phyloP scores from a whole-genome alignment of 1,140 invertebrate species.

The Brachionus angularis region DNA sequence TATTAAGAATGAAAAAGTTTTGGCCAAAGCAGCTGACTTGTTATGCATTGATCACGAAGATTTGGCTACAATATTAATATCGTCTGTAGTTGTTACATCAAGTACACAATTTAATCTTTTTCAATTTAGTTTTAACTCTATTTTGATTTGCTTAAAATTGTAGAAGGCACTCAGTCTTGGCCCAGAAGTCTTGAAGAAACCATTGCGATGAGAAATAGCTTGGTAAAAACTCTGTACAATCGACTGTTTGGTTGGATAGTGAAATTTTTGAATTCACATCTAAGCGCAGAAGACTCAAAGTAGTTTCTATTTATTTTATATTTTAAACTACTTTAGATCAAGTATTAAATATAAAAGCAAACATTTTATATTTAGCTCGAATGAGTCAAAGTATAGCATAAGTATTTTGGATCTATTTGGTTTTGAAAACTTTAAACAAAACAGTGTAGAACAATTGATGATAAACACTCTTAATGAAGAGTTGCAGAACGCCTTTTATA shows the following conservation, averaged over 20 bases:
- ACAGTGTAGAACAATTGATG: constrained; percentile 38
- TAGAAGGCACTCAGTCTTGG: constrained; percentile 49
- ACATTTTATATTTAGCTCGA: constrained; percentile 43
- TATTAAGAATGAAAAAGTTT: constrained; percentile 31
- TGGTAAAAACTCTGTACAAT: constrained; percentile 53
- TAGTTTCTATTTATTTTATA: constrained; percentile 57
- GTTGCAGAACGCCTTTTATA: constrained; percentile 23
- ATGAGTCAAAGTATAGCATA: constrained; percentile 19
- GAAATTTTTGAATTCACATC: constrained; percentile 61
- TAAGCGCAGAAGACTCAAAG: constrained; percentile 74
- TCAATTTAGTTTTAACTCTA: background rate
- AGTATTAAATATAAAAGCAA: constrained; percentile 36
- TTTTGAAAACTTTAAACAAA: constrained; percentile 38
- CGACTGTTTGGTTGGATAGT: constrained; percentile 55
- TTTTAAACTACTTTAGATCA: background rate
- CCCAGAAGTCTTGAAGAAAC: constrained; percentile 50
- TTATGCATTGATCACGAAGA: constrained; percentile 45
- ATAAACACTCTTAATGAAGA: constrained; percentile 30
- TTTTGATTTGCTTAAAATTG: background rate
- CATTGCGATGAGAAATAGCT: constrained; percentile 50
- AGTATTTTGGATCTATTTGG: constrained; percentile 37
- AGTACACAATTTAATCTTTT: constrained; percentile 24
- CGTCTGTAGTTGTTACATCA: constrained; percentile 44
- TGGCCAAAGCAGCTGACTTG: constrained; percentile 32
- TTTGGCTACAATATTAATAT: constrained; percentile 46